phyloP scores from a whole-genome alignment of 2,888 invertebrate genomes.

The Kryphioiulus occultus region DNA sequence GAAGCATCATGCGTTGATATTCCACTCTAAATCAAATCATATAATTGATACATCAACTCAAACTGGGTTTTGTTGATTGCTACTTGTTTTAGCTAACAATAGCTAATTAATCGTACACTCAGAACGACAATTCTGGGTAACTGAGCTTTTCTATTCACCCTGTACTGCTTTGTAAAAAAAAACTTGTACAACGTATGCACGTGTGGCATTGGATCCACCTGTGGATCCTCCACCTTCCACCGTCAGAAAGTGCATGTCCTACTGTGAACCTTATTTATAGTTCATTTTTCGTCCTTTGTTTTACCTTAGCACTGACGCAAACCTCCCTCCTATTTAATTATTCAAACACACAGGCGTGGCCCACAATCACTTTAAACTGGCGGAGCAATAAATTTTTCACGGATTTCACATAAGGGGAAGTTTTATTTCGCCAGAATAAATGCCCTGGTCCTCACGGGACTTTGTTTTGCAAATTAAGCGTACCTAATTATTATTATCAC shows the following conservation, averaged over 20 bases:
- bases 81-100: no score
- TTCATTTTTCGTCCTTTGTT: constrained; percentile 35
- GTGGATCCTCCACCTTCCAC: constrained; percentile 26
- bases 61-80: no score
- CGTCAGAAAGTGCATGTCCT: constrained; percentile 10
- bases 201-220: constrained; percentile 35
- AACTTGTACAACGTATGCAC: not conserved
- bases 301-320: not conserved
- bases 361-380: constrained; percentile 31
- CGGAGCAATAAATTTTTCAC: constrained; percentile 20
- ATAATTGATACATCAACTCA: no score
- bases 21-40: not conserved
- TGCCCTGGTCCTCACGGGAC: not conserved
- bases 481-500: not conserved
- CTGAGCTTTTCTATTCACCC: not conserved
- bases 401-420: constrained; percentile 7
- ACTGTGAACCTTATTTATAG: constrained; percentile 31
- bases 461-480: constrained; percentile 24
- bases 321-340: constrained; percentile 35
- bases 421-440: constrained; percentile 12
- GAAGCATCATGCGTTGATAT: not conserved
- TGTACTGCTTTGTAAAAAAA: not conserved
- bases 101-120: no score
- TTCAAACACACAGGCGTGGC: constrained; percentile 31
- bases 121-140: no score